Evolutionary conservation across 2,888 invertebrate species (phyloP).

Genomic region (Lomographa bimaculata): DNA sequence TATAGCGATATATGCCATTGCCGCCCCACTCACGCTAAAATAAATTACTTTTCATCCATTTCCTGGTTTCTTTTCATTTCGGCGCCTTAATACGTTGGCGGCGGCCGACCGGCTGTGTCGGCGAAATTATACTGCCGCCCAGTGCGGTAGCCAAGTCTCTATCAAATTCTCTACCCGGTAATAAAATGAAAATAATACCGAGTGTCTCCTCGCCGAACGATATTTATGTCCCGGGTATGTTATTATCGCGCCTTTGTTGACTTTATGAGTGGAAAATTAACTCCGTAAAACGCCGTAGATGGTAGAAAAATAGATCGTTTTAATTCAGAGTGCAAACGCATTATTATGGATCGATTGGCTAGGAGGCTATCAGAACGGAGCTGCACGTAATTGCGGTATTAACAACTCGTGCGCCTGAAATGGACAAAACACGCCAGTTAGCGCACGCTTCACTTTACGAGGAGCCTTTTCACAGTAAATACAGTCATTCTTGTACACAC

Average conservation of each 20-base stretch:
- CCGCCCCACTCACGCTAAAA: slow-evolving; percentile 55
- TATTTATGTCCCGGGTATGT: slow-evolving; percentile 63
- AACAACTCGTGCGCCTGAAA: slow-evolving; percentile 59
- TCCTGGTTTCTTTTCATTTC: slow-evolving; percentile 70
- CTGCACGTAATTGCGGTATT: slow-evolving; percentile 56
- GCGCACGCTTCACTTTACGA: slow-evolving; percentile 42
- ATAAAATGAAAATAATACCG: slow-evolving; percentile 75
- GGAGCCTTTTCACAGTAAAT: slow-evolving; percentile 53
- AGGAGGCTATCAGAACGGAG: slow-evolving; percentile 51
- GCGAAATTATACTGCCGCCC: slow-evolving; percentile 68
- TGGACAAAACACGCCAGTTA: slow-evolving; percentile 58
- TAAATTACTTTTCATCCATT: slow-evolving; percentile 72
- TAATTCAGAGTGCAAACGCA: background rate
- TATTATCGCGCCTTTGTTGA: slow-evolving; percentile 63
- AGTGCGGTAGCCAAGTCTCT: slow-evolving; percentile 71
- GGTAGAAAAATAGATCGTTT: background rate
- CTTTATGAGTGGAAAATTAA: slow-evolving; percentile 21
- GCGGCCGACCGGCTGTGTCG: slow-evolving; percentile 62
- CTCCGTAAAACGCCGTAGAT: background rate
- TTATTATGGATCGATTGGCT: slow-evolving; percentile 46
- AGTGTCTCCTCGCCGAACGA: slow-evolving; percentile 52
- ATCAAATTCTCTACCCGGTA: slow-evolving; percentile 69
- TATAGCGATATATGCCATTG: slow-evolving; percentile 41
- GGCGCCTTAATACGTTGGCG: slow-evolving; percentile 67
- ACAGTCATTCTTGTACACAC: slow-evolving; percentile 47